A percentile compares a stretch with the other conserved stretches of the same genome.
Conservation (phyloP, 1,140 invertebrate species). For the Rhopalosiphum maidis region DNA sequence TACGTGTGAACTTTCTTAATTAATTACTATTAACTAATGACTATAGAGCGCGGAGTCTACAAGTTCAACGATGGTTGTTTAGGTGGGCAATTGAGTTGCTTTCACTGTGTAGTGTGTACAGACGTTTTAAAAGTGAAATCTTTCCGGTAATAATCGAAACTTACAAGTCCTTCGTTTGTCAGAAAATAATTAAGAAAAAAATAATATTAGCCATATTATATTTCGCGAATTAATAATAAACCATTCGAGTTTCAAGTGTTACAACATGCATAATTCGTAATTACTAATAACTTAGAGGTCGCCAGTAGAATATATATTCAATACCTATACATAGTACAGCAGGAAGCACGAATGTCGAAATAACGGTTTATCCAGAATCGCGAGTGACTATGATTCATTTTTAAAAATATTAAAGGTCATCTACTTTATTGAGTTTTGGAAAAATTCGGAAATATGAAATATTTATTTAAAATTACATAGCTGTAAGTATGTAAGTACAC, state of each 20-base stretch:
- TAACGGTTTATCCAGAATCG: slow-evolving; percentile 8
- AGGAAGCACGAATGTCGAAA: slow-evolving; percentile 22
- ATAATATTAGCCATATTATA: background rate
- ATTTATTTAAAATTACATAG: background rate
- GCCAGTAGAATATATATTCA: background rate
- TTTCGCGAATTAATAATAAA: background rate
- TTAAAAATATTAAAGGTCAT: background rate
- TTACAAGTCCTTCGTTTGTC: background rate
- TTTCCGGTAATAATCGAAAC: slow-evolving; percentile 6
- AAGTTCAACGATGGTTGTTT: slow-evolving; percentile 28
- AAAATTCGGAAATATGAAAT: background rate
- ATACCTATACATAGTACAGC: background rate
- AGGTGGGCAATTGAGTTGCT: background rate
- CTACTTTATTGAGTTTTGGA: background rate
- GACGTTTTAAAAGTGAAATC: slow-evolving; percentile 37
- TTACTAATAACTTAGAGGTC: slow-evolving; percentile 2
- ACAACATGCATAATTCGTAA: background rate
- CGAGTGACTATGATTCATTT: background rate
- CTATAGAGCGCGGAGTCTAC: background rate
- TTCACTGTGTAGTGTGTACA: background rate
- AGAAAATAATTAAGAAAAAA: background rate
- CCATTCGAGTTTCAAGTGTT: background rate
- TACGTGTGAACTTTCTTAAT: slow-evolving; percentile 15
- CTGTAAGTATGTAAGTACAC: background rate
- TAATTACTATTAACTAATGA: background rate